Evolutionary conservation across 2,797 vertebrate genomes (phyloP).

Genomic region (Sphaeramia orbicularis): DNA sequence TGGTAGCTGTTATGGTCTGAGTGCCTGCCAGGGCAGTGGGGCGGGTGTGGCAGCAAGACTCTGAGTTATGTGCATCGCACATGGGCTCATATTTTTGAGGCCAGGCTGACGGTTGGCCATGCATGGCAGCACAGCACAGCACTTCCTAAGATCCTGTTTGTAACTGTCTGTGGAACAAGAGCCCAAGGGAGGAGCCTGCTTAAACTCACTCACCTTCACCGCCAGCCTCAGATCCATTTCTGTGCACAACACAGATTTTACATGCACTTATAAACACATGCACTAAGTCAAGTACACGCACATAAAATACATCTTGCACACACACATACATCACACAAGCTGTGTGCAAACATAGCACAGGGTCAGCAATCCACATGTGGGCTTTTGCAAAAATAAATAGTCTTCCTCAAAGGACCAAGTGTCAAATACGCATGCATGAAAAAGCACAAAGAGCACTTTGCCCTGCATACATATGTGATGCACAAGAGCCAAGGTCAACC

Average conservation of each 20-base stretch:
- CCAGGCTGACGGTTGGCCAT: conserved; percentile 72
- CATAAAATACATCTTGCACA: conserved; percentile 23
- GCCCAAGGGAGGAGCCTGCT: conserved; percentile 78
- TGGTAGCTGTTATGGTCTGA: conserved; percentile 66
- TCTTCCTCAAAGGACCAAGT: conserved; percentile 68
- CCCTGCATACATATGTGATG: conserved; percentile 63
- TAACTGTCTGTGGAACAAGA: conserved; percentile 83
- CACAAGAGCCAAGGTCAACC: conserved; percentile 66
- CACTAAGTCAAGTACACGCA: conserved; percentile 39
- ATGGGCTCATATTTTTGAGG: conserved; percentile 79
- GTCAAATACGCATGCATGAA: conserved; percentile 73
- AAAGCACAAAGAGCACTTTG: conserved; percentile 74
- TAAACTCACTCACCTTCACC: conserved; percentile 85
- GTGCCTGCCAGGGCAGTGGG: conserved; percentile 56
- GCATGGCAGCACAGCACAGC: conserved; percentile 71
- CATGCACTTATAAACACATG: conserved; percentile 61
- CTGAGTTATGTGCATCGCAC: conserved; percentile 75
- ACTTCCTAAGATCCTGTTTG: conserved; percentile 84
- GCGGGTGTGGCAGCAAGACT: conserved; percentile 46
- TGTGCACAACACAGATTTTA: conserved; percentile 57
- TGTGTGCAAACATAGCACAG: conserved; percentile 64
- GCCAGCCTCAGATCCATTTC: conserved; percentile 71
- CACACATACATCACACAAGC: conserved; percentile 42
- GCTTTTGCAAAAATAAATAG: conserved; percentile 72
- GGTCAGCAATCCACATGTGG: conserved; percentile 71